These are phyloP conservation scores for Clanis bilineata DNA, from an alignment of 2,888 invertebrate genomes.

Conservation along the genomic window DNA sequence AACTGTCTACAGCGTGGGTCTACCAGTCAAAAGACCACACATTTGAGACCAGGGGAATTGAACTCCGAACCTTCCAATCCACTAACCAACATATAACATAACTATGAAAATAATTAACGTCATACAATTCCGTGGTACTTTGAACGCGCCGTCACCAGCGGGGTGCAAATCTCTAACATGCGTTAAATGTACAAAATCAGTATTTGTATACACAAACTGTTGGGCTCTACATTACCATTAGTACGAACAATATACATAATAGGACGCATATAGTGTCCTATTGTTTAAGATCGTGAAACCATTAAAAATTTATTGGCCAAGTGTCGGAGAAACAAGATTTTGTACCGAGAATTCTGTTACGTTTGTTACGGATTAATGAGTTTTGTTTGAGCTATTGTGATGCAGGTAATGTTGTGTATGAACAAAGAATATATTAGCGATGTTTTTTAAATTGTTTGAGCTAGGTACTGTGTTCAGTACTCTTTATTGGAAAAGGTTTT, in stretches of 20 bases:
- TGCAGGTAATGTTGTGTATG: neutral
- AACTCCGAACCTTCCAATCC: too few species aligned
- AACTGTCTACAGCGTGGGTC: too few species aligned
- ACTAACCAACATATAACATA: too few species aligned
- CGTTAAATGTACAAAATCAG: constrained; percentile 66
- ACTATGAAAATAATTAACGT: too few species aligned
- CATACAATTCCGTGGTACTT: neutral
- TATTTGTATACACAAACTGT: constrained; percentile 63
- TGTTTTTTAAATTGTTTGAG: neutral
- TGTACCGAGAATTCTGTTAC: constrained; percentile 56
- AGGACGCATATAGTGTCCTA: constrained; percentile 43
- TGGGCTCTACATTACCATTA: constrained; percentile 65
- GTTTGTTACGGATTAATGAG: constrained; percentile 38
- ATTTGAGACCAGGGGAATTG: too few species aligned
- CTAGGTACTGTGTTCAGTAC: too few species aligned
- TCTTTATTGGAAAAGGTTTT: too few species aligned
- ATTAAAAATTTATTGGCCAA: constrained; percentile 66
- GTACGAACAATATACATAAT: constrained; percentile 59
- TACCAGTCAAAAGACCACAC: too few species aligned
- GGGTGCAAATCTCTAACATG: constrained; percentile 49
- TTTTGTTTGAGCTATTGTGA: constrained; percentile 36
- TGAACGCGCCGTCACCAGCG: constrained; percentile 33
- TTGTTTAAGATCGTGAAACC: constrained; percentile 70
- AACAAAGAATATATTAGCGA: constrained; percentile 28
- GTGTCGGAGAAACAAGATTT: constrained; percentile 45